Base-by-base conservation (phyloP, 2,888 invertebrate genomes). In the Andrena marginata region DNA sequence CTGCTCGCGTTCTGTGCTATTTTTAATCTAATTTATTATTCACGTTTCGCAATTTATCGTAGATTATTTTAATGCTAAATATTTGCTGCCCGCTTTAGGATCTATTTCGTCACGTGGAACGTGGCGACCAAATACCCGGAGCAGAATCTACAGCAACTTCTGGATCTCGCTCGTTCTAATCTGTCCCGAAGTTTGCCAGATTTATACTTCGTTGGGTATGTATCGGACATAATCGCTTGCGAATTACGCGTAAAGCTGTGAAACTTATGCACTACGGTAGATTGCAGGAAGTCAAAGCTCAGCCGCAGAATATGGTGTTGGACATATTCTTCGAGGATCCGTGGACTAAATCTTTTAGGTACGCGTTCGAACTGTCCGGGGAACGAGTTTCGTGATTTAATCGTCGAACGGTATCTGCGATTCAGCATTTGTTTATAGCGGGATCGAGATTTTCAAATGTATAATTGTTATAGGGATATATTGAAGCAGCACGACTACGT, bases 31-130 rank as follows among this genome's bases (percentile, higher is more conserved):
- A 51, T 49, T 64, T 2, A 4, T 23, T 16, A 8, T 33, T 31
- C 31, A 16, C 13, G 8, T 8, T 51, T 10, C 6, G 10, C 31
- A n/a, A 13, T 68, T 26, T 48, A 31, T 2, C 8, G 7, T 7
- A 33, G 7, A 6, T 51, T 4, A 62, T 33, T 82, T 51, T 13
- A 29, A 29, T 70, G 42, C 16, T 48, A 48, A 20, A 26, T 77
- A 23, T 31, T n/a, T 26, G 0, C 3, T 16, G 23, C 29, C 0
- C 33, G 95, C 92, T 95, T 94, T 94, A 97, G 97, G 92, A 95
- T 98, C 86, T 97, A 97, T 94, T 95, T 98, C 90, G 96, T 97
- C 62, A 98, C 98, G 59, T 99, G 98, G 96, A 99, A 99, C 95
- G 98, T 99, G 71, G 98, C 97, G 51, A 97, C 97, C 0, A 96